Percentiles rank a stretch among this genome's conserved stretches.
These are phyloP conservation scores for Drosophila burlai DNA, from an alignment of 1,140 invertebrate genomes.

Conservation along the genomic window DNA sequence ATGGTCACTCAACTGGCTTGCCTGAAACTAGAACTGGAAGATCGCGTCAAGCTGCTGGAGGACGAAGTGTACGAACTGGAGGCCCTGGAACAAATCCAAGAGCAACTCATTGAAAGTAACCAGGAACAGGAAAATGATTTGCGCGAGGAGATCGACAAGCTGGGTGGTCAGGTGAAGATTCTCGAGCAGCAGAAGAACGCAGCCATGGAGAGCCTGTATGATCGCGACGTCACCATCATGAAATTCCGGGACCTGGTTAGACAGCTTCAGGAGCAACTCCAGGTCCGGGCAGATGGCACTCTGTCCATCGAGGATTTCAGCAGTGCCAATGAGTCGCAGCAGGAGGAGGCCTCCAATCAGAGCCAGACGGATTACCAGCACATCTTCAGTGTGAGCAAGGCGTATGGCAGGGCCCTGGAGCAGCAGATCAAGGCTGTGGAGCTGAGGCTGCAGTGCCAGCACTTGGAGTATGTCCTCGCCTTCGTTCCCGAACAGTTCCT, in stretches of 20 bases:
- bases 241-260: slow-evolving; percentile 98
- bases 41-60: slow-evolving; percentile 93
- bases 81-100: slow-evolving; percentile 92
- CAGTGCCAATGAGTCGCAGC: slow-evolving; percentile 83
- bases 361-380: slow-evolving; percentile 94
- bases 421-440: slow-evolving; percentile 96
- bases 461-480: slow-evolving; percentile 93
- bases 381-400: slow-evolving; percentile 95
- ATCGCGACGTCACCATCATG: slow-evolving; percentile 95
- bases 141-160: slow-evolving; percentile 96
- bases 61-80: slow-evolving; percentile 95
- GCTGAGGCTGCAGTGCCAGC: slow-evolving; percentile 92
- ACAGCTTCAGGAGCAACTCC: slow-evolving; percentile 91
- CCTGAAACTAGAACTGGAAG: slow-evolving; percentile 96
- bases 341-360: slow-evolving; percentile 80
- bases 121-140: slow-evolving; percentile 96
- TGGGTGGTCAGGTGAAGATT: slow-evolving; percentile 91
- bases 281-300: slow-evolving; percentile 62
- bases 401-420: slow-evolving; percentile 95
- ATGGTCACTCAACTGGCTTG: slow-evolving; percentile 98
- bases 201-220: slow-evolving; percentile 95
- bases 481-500: slow-evolving; percentile 98
- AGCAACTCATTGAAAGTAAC: slow-evolving; percentile 91
- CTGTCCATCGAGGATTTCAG: slow-evolving; percentile 77
- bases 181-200: slow-evolving; percentile 92